Conservation (phyloP, 2,797 vertebrate genomes). For the Thaleichthys pacificus region DNA sequence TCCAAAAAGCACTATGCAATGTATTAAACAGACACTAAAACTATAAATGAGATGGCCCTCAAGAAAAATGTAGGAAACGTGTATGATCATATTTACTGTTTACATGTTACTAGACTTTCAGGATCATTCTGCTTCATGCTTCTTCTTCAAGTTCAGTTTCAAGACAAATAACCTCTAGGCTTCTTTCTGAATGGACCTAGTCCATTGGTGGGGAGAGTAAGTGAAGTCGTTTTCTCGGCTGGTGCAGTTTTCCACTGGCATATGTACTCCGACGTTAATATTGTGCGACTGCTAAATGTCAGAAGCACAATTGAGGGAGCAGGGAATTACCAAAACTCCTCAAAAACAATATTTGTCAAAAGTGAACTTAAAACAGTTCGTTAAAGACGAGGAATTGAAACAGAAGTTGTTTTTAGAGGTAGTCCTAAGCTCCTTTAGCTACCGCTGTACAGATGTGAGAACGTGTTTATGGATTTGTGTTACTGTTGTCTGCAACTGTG, state of each 20-base stretch:
- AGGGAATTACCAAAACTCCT: constrained; percentile 18
- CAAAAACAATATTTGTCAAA: constrained; percentile 57
- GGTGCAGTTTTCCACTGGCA: constrained; percentile 26
- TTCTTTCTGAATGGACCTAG: background rate
- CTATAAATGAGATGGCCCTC: background rate
- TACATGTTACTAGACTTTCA: background rate
- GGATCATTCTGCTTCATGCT: background rate
- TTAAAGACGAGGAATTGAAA: constrained; percentile 19
- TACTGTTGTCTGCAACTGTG: constrained; percentile 44
- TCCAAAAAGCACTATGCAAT: no score
- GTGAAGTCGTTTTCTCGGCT: background rate
- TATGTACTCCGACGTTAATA: constrained; percentile 48
- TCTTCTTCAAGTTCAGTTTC: no score
- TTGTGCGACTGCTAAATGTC: constrained; percentile 61
- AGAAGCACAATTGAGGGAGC: constrained; percentile 26
- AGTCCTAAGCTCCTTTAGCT: constrained; percentile 15
- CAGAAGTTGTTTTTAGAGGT: background rate
- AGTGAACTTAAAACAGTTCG: constrained; percentile 18
- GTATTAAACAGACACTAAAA: no score
- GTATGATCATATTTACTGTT: constrained; percentile 14
- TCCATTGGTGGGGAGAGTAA: background rate
- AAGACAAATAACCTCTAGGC: no score
- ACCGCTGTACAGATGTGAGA: constrained; percentile 48
- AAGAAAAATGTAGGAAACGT: constrained; percentile 22
- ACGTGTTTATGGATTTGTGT: constrained; percentile 49